Percentiles rank a stretch among this genome's conserved stretches.
These are phyloP conservation scores for Anas flavirostris DNA, from an alignment of 2,797 vertebrate genomes.

Conservation along the genomic window DNA sequence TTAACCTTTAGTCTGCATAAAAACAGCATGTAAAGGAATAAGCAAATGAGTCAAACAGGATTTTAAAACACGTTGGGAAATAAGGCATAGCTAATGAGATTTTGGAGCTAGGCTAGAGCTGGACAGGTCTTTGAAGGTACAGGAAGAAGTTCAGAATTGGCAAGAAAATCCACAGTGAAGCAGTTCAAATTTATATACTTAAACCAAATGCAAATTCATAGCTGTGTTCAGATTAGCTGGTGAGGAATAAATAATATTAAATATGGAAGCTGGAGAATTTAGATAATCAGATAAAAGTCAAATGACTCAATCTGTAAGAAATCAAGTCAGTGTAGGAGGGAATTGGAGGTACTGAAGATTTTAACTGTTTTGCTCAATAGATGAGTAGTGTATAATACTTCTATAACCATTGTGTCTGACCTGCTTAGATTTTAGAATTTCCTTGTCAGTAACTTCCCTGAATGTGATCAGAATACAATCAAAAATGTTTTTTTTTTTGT, in stretches of 20 bases:
- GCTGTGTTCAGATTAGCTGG: not conserved
- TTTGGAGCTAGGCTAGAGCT: not conserved
- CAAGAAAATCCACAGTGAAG: not conserved
- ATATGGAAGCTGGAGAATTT: not conserved
- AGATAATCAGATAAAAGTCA: not conserved
- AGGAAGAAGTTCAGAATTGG: not conserved
- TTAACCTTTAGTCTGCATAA: not conserved
- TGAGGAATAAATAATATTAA: not conserved
- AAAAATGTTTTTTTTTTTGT: not conserved
- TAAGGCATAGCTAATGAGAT: not conserved
- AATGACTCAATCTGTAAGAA: not conserved
- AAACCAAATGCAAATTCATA: not conserved
- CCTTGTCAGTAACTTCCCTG: not conserved
- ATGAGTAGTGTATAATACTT: not conserved
- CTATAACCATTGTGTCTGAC: not conserved
- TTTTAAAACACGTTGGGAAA: not conserved
- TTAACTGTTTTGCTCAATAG: not conserved
- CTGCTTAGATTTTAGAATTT: not conserved
- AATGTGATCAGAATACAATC: not conserved
- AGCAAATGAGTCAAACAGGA: not conserved
- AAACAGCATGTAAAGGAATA: not conserved
- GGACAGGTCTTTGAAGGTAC: not conserved
- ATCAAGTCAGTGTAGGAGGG: not conserved
- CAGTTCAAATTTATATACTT: not conserved
- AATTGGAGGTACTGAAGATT: not conserved